Conservation (phyloP, 2,888 invertebrate species). For the Eueremaeus valkanovi region DNA sequence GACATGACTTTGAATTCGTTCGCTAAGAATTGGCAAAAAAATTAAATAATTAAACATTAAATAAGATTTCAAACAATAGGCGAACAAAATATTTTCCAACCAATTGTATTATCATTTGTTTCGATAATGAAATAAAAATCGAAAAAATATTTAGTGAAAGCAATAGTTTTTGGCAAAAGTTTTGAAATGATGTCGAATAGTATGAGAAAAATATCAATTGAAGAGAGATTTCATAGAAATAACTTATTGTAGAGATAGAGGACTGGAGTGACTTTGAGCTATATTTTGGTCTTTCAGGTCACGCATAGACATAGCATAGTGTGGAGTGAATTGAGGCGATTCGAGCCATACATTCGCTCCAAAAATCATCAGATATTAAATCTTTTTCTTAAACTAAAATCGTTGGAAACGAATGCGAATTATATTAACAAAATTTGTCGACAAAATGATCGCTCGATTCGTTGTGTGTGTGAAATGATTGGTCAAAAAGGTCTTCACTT, state of each 20-base stretch:
- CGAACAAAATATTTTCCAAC: not conserved
- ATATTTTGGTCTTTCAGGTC: conserved; percentile 23
- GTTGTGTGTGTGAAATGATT: too few species aligned
- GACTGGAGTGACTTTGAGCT: not conserved
- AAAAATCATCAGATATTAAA: not conserved
- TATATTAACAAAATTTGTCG: conserved; percentile 11
- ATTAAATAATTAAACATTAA: not conserved
- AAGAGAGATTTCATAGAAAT: not conserved
- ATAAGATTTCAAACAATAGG: not conserved
- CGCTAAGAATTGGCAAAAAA: not conserved
- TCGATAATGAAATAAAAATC: not conserved
- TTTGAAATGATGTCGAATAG: not conserved
- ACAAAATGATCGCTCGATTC: conserved; percentile 14
- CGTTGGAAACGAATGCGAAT: not conserved
- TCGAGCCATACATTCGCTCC: conserved; percentile 1
- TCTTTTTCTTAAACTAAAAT: not conserved
- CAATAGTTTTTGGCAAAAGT: not conserved
- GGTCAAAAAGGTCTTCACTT: too few species aligned
- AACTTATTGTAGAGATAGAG: conserved; percentile 10
- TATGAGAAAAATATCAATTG: conserved; percentile 2
- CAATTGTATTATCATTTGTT: not conserved
- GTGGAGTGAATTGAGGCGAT: conserved; percentile 5
- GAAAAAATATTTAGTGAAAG: not conserved
- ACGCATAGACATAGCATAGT: too few species aligned
- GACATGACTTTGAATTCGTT: not conserved